Evolutionary conservation across 2,113 vertebrate species (phyloP), one percentile per base, ranked within the genome.

Genomic region (Mastomys coucha): DNA sequence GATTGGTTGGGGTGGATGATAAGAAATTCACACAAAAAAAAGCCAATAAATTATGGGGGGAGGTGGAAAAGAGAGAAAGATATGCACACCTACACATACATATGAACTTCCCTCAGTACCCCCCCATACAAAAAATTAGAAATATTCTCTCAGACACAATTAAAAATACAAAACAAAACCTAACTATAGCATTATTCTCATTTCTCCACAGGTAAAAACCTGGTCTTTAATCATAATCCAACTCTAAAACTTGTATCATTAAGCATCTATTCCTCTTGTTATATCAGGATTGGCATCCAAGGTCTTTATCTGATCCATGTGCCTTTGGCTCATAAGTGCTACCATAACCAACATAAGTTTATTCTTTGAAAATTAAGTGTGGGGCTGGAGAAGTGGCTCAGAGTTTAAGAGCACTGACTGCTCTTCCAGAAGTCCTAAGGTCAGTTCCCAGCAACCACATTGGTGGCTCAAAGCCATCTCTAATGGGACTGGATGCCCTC

Each of bases 151-250:
- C 39, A 88, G 80, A 90, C 4, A 36, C 28, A 87, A 82, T 75
- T 82, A 92, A 76, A 96, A 96, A 93, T 39, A 45, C 1, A 17
- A 63, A 85, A 19, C n/a, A 60, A 96, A 97, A 93, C 45, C 39
- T 51, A 53, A 82, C 42, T 58, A 60, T 7, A 73, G 82, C 28
- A 70, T 85, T 96, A 88, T 91, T 94, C 63, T 95, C 28, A 80
- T 96, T 88, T 95, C 58, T 94, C 65, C 67, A 84, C 67, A 93
- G 12, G 65, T 72, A 84, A 96, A 89, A 86, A 75, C 4, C 58
- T 93, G 78, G 69, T 90, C 69, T 51, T 94, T 87, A 92, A 90
- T 42, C 56, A 93, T 7, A 93, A 56, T 77, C 39, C 53, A 82
- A 45, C 39, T 92, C 49, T 91, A 92, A 90, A 95, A 84, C 36